Evolutionary conservation across 2,888 invertebrate genomes (phyloP).

Genomic region (Selenia dentaria): DNA sequence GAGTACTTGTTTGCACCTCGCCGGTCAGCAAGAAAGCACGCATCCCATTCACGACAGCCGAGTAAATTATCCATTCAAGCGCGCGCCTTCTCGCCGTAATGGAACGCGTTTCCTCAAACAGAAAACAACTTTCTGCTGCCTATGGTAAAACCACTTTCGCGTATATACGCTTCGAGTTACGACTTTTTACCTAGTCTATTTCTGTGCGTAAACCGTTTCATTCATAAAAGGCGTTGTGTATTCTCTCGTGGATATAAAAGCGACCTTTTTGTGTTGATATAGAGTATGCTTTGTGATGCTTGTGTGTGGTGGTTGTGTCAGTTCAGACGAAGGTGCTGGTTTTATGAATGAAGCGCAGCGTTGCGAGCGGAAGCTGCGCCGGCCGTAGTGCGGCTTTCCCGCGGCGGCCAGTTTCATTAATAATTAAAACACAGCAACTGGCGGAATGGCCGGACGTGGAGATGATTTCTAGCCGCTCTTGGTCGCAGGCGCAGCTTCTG

Average conservation of each 20-base stretch:
- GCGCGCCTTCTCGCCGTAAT: slow-evolving; percentile 61
- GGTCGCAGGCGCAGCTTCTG: slow-evolving; percentile 58
- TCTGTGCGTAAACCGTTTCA: slow-evolving; percentile 52
- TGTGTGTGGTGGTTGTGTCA: slow-evolving; percentile 42
- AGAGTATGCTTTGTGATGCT: slow-evolving; percentile 51
- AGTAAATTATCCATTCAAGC: slow-evolving; percentile 77
- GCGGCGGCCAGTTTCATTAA: slow-evolving; percentile 81
- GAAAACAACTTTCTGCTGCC: slow-evolving; percentile 78
- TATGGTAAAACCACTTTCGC: slow-evolving; percentile 78
- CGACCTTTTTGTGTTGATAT: slow-evolving; percentile 41
- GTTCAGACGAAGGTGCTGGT: slow-evolving; percentile 44
- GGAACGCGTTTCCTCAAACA: slow-evolving; percentile 63
- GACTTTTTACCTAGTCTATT: slow-evolving; percentile 78
- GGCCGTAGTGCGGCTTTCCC: slow-evolving; percentile 82
- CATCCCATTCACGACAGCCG: slow-evolving; percentile 79
- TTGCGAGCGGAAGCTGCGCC: slow-evolving; percentile 80
- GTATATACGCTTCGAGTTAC: slow-evolving; percentile 64
- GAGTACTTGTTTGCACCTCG: slow-evolving; percentile 75
- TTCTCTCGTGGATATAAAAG: slow-evolving; percentile 32
- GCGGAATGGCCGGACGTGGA: slow-evolving; percentile 79
- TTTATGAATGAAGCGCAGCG: slow-evolving; percentile 84
- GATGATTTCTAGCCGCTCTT: slow-evolving; percentile 78
- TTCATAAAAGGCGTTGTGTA: slow-evolving; percentile 43
- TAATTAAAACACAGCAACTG: slow-evolving; percentile 80
- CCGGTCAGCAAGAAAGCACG: slow-evolving; percentile 55